Conservation (phyloP, 2,888 invertebrate genomes). For the Bruchidius siliquastri region DNA sequence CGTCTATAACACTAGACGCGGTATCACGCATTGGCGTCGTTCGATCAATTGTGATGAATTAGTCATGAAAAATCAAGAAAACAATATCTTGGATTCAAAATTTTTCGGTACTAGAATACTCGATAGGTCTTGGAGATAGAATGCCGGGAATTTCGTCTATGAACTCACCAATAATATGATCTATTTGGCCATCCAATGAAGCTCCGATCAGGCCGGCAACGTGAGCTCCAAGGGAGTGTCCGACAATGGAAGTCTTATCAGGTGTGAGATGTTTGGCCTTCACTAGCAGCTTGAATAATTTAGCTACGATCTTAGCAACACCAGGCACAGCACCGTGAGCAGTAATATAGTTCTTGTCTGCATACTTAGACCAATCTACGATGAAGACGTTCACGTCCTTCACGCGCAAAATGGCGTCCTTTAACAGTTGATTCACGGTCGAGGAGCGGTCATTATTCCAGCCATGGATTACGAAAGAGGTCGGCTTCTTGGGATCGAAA, state of each 20-base stretch:
- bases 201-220: conserved; percentile 27
- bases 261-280: conserved; percentile 1
- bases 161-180: conserved; percentile 27
- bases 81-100: no score
- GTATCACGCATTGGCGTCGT: no score
- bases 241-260: conserved; percentile 14
- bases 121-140: no score
- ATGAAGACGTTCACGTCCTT: conserved; percentile 37
- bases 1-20: no score
- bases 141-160: not conserved
- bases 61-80: no score
- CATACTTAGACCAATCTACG: conserved; percentile 35
- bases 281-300: conserved; percentile 3
- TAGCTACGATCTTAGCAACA: conserved; percentile 27
- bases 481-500: conserved; percentile 13
- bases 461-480: conserved; percentile 36
- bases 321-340: conserved; percentile 24
- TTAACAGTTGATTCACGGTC: conserved; percentile 25
- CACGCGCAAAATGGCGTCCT: conserved; percentile 24
- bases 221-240: conserved; percentile 38
- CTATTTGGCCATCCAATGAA: conserved; percentile 21
- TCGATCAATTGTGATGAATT: no score
- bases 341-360: conserved; percentile 18
- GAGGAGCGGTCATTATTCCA: conserved; percentile 32
- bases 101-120: no score